Percentiles rank a stretch among this genome's conserved stretches.
Evolutionary conservation across 2,113 vertebrate species (phyloP).

Genomic region (Monarcha castaneiventris): DNA sequence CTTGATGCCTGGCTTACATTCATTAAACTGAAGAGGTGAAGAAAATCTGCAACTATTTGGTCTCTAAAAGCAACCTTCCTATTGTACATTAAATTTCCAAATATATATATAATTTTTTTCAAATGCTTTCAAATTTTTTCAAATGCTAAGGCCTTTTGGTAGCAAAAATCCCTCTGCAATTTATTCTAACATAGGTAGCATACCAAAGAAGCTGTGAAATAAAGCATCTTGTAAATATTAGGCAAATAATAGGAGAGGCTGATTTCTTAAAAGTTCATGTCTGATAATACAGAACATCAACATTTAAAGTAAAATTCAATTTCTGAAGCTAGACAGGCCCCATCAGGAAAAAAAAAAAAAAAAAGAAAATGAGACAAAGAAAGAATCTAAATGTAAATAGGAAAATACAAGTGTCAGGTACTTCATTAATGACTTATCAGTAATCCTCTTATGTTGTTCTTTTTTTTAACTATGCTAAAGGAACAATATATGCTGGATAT

Average conservation of each 20-base stretch:
- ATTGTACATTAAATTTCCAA: neutral
- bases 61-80: neutral
- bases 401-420: constrained; percentile 22
- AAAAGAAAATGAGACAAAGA: constrained; percentile 29
- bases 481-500: neutral
- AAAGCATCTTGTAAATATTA: neutral
- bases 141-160: neutral
- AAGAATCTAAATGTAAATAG: constrained; percentile 55
- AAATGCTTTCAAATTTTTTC: neutral
- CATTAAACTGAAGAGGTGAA: neutral
- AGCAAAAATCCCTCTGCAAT: neutral
- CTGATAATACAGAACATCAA: neutral
- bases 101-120: neutral
- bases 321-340: neutral
- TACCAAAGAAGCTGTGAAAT: neutral
- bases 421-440: constrained; percentile 30
- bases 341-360: neutral
- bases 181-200: neutral
- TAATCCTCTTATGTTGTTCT: constrained; percentile 40
- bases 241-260: neutral
- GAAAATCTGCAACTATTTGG: neutral
- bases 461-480: neutral
- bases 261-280: neutral
- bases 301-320: constrained; percentile 1
- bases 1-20: neutral